Conservation (phyloP, 2,113 vertebrate genomes). For the Loxodonta africana region DNA sequence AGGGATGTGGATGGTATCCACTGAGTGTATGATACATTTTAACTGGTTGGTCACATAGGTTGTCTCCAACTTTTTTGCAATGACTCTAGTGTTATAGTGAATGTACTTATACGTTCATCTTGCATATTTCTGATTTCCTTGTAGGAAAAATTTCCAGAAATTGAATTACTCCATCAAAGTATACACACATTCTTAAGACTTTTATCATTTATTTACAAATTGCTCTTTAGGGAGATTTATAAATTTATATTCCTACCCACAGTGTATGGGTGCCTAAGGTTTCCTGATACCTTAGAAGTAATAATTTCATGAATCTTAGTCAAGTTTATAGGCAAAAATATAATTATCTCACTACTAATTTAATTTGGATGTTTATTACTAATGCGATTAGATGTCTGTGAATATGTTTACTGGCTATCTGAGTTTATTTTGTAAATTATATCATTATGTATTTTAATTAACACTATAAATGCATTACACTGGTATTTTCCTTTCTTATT, state of each 20-base stretch:
- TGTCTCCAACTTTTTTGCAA: not conserved
- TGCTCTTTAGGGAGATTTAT: not conserved
- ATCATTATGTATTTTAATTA: not conserved
- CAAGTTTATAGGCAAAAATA: not conserved
- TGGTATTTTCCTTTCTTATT: not conserved
- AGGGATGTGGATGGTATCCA: not conserved
- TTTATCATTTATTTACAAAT: not conserved
- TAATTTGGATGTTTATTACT: not conserved
- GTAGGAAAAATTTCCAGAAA: not conserved
- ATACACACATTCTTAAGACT: not conserved
- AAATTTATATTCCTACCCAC: not conserved
- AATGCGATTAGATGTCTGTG: not conserved
- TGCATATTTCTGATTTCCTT: not conserved
- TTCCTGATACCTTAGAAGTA: not conserved
- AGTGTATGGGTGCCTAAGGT: not conserved
- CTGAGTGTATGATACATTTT: not conserved
- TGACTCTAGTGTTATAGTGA: not conserved
- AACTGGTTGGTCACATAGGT: not conserved
- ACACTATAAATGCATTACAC: not conserved
- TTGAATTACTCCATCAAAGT: not conserved
- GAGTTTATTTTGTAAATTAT: not conserved
- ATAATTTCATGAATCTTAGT: not conserved
- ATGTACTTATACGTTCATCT: not conserved
- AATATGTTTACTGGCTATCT: not conserved
- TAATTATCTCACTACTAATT: not conserved